Conservation (phyloP, 2,888 invertebrate genomes). For the Cerastis leucographa region DNA sequence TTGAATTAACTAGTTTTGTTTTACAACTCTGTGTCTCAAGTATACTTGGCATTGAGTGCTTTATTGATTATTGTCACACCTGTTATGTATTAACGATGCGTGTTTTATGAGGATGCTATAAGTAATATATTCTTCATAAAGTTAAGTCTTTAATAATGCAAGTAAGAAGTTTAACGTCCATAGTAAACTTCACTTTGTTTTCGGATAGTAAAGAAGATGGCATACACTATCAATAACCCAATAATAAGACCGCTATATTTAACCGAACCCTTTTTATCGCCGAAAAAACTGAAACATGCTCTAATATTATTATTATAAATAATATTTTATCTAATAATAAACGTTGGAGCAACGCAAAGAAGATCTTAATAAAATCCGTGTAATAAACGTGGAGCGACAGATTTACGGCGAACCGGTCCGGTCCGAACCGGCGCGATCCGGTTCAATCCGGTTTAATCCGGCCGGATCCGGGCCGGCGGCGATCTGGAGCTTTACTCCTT, state of each 20-base stretch:
- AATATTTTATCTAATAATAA: conserved; percentile 65
- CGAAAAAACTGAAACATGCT: conserved; percentile 61
- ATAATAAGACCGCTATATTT: conserved; percentile 54
- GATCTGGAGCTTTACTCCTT: conserved; percentile 68
- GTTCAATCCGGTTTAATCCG: conserved; percentile 71
- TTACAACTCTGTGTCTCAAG: background rate
- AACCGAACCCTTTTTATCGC: conserved; percentile 59
- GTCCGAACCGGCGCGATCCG: conserved; percentile 71
- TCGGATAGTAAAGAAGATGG: conserved; percentile 38
- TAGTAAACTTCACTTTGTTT: background rate
- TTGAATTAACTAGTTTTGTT: background rate
- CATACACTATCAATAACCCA: conserved; percentile 53
- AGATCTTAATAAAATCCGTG: conserved; percentile 75
- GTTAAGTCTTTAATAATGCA: background rate
- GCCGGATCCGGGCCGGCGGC: conserved; percentile 68
- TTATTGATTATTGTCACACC: background rate
- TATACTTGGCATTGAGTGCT: background rate
- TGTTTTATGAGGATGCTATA: conserved; percentile 12
- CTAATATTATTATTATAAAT: conserved; percentile 61
- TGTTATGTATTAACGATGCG: background rate
- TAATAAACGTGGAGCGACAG: conserved; percentile 75
- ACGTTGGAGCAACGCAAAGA: conserved; percentile 62
- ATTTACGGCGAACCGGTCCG: conserved; percentile 75
- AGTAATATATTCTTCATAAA: conserved; percentile 1
- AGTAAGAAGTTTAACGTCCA: background rate